Base-by-base conservation (phyloP, 2,888 invertebrate genomes). In the Odontomyia ornata region DNA sequence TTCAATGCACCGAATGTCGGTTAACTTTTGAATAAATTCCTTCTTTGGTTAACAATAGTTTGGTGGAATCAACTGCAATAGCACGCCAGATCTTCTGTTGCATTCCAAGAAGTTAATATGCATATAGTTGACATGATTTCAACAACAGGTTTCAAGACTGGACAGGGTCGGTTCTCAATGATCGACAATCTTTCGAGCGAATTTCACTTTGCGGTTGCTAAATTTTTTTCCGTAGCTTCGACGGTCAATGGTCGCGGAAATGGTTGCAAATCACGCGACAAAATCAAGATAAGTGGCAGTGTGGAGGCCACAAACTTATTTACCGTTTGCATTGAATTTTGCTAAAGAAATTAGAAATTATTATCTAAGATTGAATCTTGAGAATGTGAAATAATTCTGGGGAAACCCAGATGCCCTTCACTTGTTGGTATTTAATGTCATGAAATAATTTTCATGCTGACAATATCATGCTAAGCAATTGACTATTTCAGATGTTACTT, bases 101-200 rank as follows among this genome's bases (percentile, higher is more conserved):
- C 67, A 67, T 67, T n/a, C n/a, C n/a, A 36, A 67, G 21, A 67
- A 67, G 36, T 4, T 46, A 18, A 67, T 67, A 36, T 67, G 67
- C 46, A 67, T 67, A 21, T 43, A 15, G 67, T 67, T 67, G 67
- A 67, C 67, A 43, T 23, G 36, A 46, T 67, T 67, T 23, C 67
- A 15, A 5, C 46, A 23, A 5, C 46, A 23, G 21, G 7, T 43
- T 18, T 18, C 11, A 46, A 43, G 13, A 43, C 46, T 1, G 67
- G 36, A 23, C 67, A 67, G 46, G 46, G 67, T 64, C 67, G 21
- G 21, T 67, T 36, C 1, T 67, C 67, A 46, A 15, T 23, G 23
- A 46, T 43, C 67, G 21, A 23, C 46, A 27, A 36, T 9, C 9
- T 36, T 36, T 36, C 9, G 9, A 9, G 36, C 9, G 36, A 21